Evolutionary conservation across 2,888 invertebrate species (phyloP).

Genomic region (Drosophila neotestacea): DNA sequence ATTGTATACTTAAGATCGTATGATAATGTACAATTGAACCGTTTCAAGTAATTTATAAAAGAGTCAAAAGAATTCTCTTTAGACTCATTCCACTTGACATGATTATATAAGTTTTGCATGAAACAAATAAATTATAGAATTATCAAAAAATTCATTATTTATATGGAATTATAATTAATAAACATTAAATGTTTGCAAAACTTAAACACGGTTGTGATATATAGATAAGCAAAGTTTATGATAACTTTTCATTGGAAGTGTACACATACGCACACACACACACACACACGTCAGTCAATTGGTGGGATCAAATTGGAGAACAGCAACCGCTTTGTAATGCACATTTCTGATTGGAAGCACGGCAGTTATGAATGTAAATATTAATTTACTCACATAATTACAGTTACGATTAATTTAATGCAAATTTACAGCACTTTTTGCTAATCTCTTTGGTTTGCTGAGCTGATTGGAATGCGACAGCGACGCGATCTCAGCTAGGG

Average conservation of each 20-base stretch:
- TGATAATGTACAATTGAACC: slow-evolving; percentile 41
- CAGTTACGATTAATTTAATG: slow-evolving; percentile 33
- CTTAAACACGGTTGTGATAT: slow-evolving; percentile 35
- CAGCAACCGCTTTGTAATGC: too few species aligned
- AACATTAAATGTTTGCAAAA: slow-evolving; percentile 26
- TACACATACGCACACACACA: slow-evolving; percentile 12
- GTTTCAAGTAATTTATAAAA: slow-evolving; percentile 27
- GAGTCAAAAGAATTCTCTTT: slow-evolving; percentile 18
- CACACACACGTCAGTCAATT: background rate
- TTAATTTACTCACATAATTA: slow-evolving; percentile 42
- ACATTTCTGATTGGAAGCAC: slow-evolving; percentile 21
- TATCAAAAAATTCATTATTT: slow-evolving; percentile 13
- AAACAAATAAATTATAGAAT: slow-evolving; percentile 34
- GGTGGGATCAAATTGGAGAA: background rate
- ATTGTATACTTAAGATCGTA: slow-evolving; percentile 54
- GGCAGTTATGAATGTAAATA: slow-evolving; percentile 15
- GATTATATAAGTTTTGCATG: slow-evolving; percentile 64
- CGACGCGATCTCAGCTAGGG: slow-evolving; percentile 61
- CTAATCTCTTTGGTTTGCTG: slow-evolving; percentile 21
- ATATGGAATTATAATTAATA: slow-evolving; percentile 7
- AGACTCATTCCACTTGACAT: slow-evolving; percentile 37
- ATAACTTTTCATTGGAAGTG: slow-evolving; percentile 60
- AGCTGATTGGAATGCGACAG: slow-evolving; percentile 51
- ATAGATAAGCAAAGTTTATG: slow-evolving; percentile 71
- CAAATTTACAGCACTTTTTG: slow-evolving; percentile 18